Conservation (phyloP, 1,140 invertebrate genomes). For the Hestina assimilis region DNA sequence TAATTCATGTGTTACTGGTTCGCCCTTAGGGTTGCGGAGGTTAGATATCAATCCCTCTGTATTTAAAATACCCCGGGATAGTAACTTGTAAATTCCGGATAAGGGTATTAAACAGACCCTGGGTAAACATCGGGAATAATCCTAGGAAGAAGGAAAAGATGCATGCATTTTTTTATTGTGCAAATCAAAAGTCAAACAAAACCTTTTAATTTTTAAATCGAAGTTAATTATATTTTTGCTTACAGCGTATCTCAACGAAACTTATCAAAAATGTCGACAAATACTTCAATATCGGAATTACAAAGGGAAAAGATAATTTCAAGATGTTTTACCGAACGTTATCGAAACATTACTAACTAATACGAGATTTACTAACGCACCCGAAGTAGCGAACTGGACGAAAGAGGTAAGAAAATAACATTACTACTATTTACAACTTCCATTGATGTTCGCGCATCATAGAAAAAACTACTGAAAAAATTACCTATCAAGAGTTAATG, state of each 20-base stretch:
- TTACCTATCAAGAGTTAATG: too few species aligned
- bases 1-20: too few species aligned
- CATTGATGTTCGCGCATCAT: neutral
- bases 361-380: constrained; percentile 42
- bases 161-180: too few species aligned
- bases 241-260: constrained; percentile 16
- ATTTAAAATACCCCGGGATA: too few species aligned
- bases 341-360: constrained; percentile 40
- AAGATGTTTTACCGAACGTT: constrained; percentile 50
- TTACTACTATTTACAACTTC: neutral
- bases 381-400: constrained; percentile 50
- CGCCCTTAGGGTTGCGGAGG: too few species aligned
- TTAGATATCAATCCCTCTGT: too few species aligned
- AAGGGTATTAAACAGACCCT: too few species aligned
- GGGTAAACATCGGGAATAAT: too few species aligned
- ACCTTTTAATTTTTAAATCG: neutral
- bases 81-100: too few species aligned
- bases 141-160: too few species aligned
- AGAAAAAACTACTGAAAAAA: too few species aligned
- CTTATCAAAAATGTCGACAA: constrained; percentile 36
- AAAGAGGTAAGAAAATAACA: constrained; percentile 41
- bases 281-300: constrained; percentile 44
- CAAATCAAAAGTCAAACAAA: too few species aligned
- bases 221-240: neutral
- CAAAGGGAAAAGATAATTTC: constrained; percentile 53